Evolutionary conservation across 2,113 vertebrate species (phyloP).

Genomic region (Alethe diademata): DNA sequence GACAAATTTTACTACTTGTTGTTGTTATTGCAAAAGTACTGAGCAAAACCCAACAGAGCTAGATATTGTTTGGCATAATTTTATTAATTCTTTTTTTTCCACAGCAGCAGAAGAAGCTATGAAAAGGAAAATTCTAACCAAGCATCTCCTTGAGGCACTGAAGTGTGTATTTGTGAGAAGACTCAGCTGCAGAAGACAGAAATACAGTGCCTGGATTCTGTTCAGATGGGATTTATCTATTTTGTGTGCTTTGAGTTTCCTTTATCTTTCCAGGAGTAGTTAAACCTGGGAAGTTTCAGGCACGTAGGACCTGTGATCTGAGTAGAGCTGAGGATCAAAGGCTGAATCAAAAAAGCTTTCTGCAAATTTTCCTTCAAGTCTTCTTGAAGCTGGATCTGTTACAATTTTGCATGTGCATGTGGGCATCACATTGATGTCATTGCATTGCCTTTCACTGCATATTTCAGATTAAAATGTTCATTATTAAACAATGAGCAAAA

Average conservation of each 20-base stretch:
- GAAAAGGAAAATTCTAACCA: background rate
- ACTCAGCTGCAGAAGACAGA: background rate
- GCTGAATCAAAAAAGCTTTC: background rate
- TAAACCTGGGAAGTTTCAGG: background rate
- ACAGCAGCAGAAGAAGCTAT: background rate
- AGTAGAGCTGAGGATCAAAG: constrained; percentile 42
- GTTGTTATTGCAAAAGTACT: background rate
- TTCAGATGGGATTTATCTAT: background rate
- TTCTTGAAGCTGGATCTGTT: background rate
- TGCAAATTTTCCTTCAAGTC: constrained; percentile 12
- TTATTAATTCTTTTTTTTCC: background rate
- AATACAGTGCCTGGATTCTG: background rate
- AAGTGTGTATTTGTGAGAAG: background rate
- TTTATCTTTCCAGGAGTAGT: background rate
- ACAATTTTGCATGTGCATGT: background rate
- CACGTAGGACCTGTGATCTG: background rate
- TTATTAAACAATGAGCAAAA: background rate
- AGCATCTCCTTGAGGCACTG: background rate
- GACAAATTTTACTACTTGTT: background rate
- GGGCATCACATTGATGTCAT: background rate
- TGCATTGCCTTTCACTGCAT: background rate
- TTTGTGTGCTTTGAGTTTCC: background rate
- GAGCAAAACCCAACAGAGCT: background rate
- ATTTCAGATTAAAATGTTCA: background rate
- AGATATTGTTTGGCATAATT: background rate